These are phyloP conservation scores for Scolopax bukidnonensis DNA, from an alignment of 2,797 vertebrate species.

Conservation along the genomic window DNA sequence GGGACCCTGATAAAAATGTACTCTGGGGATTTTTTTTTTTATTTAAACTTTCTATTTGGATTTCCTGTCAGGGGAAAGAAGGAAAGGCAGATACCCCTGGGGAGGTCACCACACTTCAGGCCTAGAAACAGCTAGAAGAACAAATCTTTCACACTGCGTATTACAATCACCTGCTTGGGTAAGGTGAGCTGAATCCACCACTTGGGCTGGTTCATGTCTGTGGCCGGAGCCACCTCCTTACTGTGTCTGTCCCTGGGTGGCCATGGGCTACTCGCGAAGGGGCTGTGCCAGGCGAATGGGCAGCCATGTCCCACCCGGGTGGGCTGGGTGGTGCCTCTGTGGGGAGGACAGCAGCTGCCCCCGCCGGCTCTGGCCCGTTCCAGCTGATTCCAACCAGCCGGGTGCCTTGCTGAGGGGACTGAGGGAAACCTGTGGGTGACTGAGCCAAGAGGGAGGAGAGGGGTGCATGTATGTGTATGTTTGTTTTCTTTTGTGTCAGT, in stretches of 20 bases:
- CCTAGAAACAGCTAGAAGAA: background rate
- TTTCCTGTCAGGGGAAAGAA: background rate
- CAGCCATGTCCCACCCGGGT: rapidly evolving
- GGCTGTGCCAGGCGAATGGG: rapidly evolving
- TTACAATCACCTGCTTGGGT: rapidly evolving
- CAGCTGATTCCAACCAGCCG: rapidly evolving
- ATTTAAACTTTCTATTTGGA: background rate
- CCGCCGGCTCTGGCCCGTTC: rapidly evolving
- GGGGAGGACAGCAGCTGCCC: background rate
- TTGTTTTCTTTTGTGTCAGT: background rate
- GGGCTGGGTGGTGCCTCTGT: too few relatives aligned
- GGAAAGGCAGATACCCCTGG: background rate
- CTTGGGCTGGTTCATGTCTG: rapidly evolving
- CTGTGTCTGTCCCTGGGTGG: rapidly evolving
- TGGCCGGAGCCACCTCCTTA: background rate
- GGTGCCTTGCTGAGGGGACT: rapidly evolving
- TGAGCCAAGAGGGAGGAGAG: background rate
- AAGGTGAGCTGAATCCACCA: rapidly evolving
- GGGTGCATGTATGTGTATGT: rapidly evolving
- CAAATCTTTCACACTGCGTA: rapidly evolving
- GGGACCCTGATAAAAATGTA: background rate
- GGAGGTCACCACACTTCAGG: rapidly evolving
- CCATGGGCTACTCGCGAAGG: rapidly evolving
- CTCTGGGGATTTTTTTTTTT: background rate
- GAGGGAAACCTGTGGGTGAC: rapidly evolving